Conservation (phyloP, 2,113 vertebrate genomes). For the Progne subis region DNA sequence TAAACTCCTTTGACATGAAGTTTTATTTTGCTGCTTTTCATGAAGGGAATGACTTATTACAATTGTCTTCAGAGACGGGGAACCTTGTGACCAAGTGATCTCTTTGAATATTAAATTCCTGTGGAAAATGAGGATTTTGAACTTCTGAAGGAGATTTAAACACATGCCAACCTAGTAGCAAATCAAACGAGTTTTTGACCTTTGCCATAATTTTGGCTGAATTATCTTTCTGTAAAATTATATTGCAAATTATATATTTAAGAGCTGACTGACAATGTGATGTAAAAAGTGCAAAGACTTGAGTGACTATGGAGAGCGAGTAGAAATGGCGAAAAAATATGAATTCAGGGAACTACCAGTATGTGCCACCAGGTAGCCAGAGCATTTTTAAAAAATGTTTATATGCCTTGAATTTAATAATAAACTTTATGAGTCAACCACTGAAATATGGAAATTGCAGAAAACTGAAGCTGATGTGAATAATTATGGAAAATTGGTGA, state of each 20-base stretch:
- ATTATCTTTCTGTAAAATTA: not conserved
- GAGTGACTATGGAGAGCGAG: accelerated
- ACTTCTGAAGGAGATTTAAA: not conserved
- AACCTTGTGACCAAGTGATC: not conserved
- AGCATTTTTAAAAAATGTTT: not conserved
- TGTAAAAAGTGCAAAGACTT: not conserved
- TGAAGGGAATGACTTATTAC: not conserved
- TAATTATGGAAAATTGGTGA: not conserved
- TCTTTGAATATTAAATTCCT: not conserved
- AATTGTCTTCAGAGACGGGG: not conserved
- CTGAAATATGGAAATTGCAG: not conserved
- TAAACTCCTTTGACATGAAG: not conserved
- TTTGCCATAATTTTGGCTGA: not conserved
- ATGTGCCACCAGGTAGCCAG: not conserved
- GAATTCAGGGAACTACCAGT: not conserved
- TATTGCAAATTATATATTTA: not conserved
- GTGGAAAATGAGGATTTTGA: not conserved
- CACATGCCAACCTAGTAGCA: not conserved
- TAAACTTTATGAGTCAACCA: not conserved
- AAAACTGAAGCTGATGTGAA: not conserved
- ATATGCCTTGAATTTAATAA: not conserved
- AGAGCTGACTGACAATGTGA: not conserved
- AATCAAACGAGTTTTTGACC: not conserved
- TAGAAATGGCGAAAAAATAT: not conserved
- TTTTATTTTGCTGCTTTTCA: not conserved